Evolutionary conservation across 2,888 invertebrate species (phyloP), one percentile per base, ranked within the genome.

Genomic region (Tetheella fluctuosa): DNA sequence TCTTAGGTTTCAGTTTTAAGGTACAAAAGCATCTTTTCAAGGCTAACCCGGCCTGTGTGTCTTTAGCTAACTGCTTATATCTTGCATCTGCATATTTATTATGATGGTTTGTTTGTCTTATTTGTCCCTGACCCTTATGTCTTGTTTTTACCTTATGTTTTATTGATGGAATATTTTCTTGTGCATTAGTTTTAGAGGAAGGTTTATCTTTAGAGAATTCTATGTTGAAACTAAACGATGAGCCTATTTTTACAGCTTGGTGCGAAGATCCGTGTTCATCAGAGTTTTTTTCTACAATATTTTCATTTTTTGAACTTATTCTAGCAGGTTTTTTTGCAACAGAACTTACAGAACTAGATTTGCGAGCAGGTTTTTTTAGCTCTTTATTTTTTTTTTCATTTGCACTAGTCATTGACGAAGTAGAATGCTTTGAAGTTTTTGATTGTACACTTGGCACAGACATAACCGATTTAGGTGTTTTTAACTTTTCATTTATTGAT

Each of bases 1-100:
- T 61, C 58, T 69, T 73, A 1, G 65, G 56, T 66, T 75, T 77
- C 59, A 77, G 64, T 63, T 74, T 74, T 12, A 75, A 62, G n/a
- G 70, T 71, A 59, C 80, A 80, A 25, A 77, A 63, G 63, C 80
- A 78, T 54, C 74, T 66, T 53, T 71, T 77, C 28, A 78, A 69
- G 28, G 63, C 67, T 60, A 71, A 60, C 23, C 23, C 34, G 20
- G 56, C 52, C 23, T 59, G 48, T n/a, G 52, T 61, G 23, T 58
- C 54, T n/a, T 48, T 12, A 13, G 48, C 54, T 56, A 55, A 20
- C 23, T 54, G 57, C 4, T 52, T 12, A 17, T 30, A 23, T 60
- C 56, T 23, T 1, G 57, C 34, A 52, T 56, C 53, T 6, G 59
- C 20, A 34, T 55, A 20, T 34, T 55, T 34, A 20, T 34, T 30